phyloP scores from a whole-genome alignment of 2,797 vertebrate species.

The Oreochromis mossambicus region DNA sequence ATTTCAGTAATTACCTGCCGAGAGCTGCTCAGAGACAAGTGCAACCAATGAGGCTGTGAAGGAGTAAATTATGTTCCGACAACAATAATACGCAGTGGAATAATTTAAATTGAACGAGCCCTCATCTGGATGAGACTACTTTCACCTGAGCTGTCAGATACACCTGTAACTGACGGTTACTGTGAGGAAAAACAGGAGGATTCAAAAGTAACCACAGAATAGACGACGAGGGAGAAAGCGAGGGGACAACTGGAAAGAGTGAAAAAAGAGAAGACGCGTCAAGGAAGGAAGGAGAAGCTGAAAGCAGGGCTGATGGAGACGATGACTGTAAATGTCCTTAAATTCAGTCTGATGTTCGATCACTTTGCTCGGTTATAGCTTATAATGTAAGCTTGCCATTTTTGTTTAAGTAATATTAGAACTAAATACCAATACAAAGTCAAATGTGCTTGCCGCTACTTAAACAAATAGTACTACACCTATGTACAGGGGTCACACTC shows the following conservation, averaged over 20 bases:
- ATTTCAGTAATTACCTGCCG: not conserved
- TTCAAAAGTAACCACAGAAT: not conserved
- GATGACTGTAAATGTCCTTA: accelerated
- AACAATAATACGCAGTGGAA: not conserved
- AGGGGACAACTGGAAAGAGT: not conserved
- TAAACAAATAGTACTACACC: not conserved
- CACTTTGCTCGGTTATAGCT: not conserved
- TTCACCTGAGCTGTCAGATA: not conserved
- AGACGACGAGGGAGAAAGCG: not conserved
- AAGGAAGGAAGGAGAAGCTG: not conserved
- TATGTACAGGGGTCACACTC: not conserved
- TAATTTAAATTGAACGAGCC: not conserved
- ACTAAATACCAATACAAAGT: not conserved
- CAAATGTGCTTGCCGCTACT: not conserved
- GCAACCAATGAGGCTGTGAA: not conserved
- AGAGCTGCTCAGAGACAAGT: not conserved
- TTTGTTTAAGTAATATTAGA: not conserved
- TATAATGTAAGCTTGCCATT: not conserved
- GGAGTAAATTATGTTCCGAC: not conserved
- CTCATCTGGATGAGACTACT: not conserved
- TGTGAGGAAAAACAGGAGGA: not conserved
- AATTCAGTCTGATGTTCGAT: not conserved
- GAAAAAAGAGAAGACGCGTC: accelerated
- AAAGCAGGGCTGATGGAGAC: accelerated
- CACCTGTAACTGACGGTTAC: not conserved